These are phyloP conservation scores for Polypedilum vanderplanki DNA, from an alignment of 1,140 invertebrate species.

Conservation along the genomic window DNA sequence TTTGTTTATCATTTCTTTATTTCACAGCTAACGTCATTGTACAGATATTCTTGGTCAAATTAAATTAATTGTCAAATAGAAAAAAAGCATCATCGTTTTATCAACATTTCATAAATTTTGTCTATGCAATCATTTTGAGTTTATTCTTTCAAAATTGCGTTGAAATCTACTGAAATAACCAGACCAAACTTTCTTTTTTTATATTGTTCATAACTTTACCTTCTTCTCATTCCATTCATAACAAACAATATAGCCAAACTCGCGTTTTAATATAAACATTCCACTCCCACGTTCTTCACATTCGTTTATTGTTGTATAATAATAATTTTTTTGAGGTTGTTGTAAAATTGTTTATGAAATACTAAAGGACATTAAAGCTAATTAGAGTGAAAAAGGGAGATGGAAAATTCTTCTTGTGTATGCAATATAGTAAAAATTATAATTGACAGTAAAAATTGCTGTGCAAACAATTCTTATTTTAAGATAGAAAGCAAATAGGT, in stretches of 20 bases:
- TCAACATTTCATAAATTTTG: no score
- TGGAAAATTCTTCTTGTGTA: background rate
- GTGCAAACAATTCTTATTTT: slow-evolving; percentile 14
- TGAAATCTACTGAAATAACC: no score
- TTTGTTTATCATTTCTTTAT: no score
- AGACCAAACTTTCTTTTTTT: no score
- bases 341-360: slow-evolving; percentile 15
- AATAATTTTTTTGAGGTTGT: background rate
- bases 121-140: no score
- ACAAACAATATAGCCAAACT: background rate
- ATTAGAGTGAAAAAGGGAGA: background rate
- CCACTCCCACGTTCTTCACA: background rate
- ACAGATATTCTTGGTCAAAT: no score
- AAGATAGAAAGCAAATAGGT: background rate
- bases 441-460: slow-evolving; percentile 14
- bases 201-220: no score
- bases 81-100: no score
- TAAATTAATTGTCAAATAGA: no score
- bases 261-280: background rate
- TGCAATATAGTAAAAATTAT: background rate
- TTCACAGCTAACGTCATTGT: no score
- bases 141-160: no score
- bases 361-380: slow-evolving; percentile 18
- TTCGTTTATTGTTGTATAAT: background rate
- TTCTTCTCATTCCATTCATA: no score